Evolutionary conservation across 2,113 vertebrate species (phyloP).

Genomic region (Synodontis membranacea): DNA sequence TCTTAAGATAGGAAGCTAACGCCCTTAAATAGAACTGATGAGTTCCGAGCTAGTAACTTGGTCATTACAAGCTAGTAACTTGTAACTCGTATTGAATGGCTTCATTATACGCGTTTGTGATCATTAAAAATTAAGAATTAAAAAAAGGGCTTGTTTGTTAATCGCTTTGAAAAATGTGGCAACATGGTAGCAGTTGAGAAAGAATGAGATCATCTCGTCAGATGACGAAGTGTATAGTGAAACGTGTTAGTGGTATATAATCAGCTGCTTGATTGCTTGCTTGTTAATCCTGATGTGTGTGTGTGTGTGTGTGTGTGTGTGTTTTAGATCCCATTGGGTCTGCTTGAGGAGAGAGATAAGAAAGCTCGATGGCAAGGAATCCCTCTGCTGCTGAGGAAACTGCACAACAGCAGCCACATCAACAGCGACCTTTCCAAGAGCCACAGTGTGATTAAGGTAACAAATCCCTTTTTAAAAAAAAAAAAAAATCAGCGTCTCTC

Average conservation of each 20-base stretch:
- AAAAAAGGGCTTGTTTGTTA: not conserved
- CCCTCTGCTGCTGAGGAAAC: slow-evolving; percentile 86
- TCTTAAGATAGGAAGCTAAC: not conserved
- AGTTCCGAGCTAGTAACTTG: not conserved
- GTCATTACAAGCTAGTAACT: not conserved
- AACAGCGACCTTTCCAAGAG: slow-evolving; percentile 92
- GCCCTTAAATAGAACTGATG: not conserved
- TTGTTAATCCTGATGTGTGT: slow-evolving; percentile 11
- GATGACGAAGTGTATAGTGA: too few species aligned
- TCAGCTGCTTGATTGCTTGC: not conserved
- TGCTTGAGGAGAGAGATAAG: slow-evolving; percentile 91
- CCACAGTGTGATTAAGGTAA: slow-evolving; percentile 91
- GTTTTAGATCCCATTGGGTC: slow-evolving; percentile 85
- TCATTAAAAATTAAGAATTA: not conserved
- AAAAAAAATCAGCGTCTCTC: not conserved
- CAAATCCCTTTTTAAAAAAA: not conserved
- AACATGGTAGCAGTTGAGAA: not conserved
- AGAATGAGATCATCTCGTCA: not conserved
- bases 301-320: too few species aligned
- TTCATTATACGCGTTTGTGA: not conserved
- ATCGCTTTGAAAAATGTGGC: not conserved
- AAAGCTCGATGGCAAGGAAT: slow-evolving; percentile 94
- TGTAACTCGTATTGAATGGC: not conserved
- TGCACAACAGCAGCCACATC: slow-evolving; percentile 89
- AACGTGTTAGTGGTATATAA: too few species aligned